Evolutionary conservation across 2,888 invertebrate genomes (phyloP).

Genomic region (Drosophila trichaetosa): DNA sequence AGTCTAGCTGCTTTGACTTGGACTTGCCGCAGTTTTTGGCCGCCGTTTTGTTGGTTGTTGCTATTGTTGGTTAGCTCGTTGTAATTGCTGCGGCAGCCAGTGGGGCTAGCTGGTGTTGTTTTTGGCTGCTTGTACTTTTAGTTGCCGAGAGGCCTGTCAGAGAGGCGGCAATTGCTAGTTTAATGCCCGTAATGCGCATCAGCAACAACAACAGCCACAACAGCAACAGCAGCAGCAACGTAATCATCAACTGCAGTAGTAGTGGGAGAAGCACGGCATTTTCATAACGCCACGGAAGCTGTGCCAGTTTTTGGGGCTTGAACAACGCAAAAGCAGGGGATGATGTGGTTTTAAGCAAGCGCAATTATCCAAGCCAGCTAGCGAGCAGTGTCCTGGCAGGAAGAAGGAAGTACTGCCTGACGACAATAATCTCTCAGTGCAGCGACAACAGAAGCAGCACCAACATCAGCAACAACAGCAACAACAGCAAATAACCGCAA

Average conservation of each 20-base stretch:
- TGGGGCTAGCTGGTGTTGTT: constrained; percentile 29
- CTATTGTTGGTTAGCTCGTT: constrained; percentile 30
- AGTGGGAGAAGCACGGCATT: constrained; percentile 11
- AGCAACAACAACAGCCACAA: constrained; percentile 19
- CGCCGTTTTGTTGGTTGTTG: constrained; percentile 5
- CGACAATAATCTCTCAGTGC: constrained; percentile 45
- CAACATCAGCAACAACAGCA: neutral
- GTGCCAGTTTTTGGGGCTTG: constrained; percentile 20
- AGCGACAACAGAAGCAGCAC: constrained; percentile 10
- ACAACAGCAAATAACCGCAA: constrained; percentile 55
- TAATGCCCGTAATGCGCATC: constrained; percentile 54
- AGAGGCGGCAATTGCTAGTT: constrained; percentile 52
- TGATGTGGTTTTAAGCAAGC: constrained; percentile 42
- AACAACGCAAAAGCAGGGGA: constrained; percentile 6
- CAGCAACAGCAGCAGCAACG: constrained; percentile 25
- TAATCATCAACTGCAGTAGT: constrained; percentile 30
- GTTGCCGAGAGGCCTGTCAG: constrained; percentile 39
- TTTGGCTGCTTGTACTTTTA: constrained; percentile 34
- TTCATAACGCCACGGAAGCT: constrained; percentile 26
- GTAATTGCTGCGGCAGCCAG: constrained; percentile 42
- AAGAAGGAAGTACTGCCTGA: constrained; percentile 42
- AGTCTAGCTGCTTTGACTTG: constrained; percentile 2
- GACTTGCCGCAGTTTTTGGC: constrained; percentile 3
- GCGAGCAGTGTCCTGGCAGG: constrained; percentile 21
- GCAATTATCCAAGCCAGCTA: constrained; percentile 36